These are phyloP conservation scores for Oxycera nigricornis DNA, from an alignment of 2,888 invertebrate genomes.

Conservation along the genomic window DNA sequence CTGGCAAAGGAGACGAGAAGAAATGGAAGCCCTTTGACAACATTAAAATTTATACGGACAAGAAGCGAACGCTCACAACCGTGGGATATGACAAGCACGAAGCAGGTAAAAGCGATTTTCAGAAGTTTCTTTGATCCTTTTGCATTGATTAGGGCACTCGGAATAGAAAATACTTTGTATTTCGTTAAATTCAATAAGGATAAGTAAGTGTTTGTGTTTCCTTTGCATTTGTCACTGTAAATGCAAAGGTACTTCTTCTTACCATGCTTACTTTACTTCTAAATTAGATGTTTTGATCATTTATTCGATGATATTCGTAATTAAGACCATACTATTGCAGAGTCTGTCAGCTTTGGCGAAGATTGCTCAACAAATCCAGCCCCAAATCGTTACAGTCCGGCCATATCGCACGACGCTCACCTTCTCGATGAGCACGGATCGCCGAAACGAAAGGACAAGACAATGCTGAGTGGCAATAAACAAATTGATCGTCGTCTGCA, in stretches of 20 bases:
- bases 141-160: too few relatives aligned
- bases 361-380: slow-evolving; percentile 38
- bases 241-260: too few relatives aligned
- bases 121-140: too few relatives aligned
- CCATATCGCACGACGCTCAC: slow-evolving; percentile 52
- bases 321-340: slow-evolving; percentile 13
- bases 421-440: slow-evolving; percentile 56
- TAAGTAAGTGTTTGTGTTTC: too few relatives aligned
- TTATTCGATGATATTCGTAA: too few relatives aligned
- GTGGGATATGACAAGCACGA: slow-evolving; percentile 34
- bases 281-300: too few relatives aligned
- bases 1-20: slow-evolving; percentile 42
- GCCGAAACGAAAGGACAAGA: slow-evolving; percentile 54
- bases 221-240: too few relatives aligned
- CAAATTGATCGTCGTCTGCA: slow-evolving; percentile 49
- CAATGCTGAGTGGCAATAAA: slow-evolving; percentile 49
- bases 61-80: slow-evolving; percentile 39
- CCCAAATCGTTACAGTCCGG: slow-evolving; percentile 39
- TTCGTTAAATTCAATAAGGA: too few relatives aligned
- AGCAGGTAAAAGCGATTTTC: slow-evolving; percentile 14
- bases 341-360: slow-evolving; percentile 36
- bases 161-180: too few relatives aligned
- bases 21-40: slow-evolving; percentile 50
- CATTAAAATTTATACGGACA: slow-evolving; percentile 50
- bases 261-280: too few relatives aligned